Conservation (phyloP, 2,797 vertebrate genomes). For the Eospalax fontanierii region DNA sequence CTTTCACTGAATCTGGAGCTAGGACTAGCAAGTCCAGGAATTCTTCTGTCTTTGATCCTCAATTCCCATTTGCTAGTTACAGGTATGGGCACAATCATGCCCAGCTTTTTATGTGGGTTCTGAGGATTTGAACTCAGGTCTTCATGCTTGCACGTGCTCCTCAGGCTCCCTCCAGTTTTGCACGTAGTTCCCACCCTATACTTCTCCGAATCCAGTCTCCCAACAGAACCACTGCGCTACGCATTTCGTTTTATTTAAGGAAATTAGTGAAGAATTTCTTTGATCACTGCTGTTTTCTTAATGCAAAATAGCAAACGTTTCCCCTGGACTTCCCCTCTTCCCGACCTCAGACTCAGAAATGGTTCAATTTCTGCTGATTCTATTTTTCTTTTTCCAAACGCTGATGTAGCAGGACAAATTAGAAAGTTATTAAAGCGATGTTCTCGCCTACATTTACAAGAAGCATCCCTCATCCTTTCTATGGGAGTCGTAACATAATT, state of each 20-base stretch:
- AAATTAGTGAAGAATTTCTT: slow-evolving; percentile 26
- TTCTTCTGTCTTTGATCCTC: neutral
- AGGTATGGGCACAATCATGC: neutral
- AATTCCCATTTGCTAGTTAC: neutral
- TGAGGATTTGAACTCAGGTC: neutral
- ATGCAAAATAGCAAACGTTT: slow-evolving; percentile 48
- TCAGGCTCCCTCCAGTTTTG: neutral
- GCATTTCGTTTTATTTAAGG: slow-evolving; percentile 3
- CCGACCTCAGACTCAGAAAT: slow-evolving; percentile 14
- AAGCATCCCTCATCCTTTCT: neutral
- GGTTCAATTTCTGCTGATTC: slow-evolving; percentile 28
- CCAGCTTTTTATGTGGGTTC: neutral
- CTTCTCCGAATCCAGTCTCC: slow-evolving; percentile 33
- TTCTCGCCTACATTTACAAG: neutral
- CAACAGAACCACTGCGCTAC: neutral
- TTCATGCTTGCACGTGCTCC: neutral
- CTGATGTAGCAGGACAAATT: slow-evolving; percentile 6
- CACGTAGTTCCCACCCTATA: neutral
- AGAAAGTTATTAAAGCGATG: neutral
- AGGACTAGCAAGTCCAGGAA: neutral
- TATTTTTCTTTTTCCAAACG: slow-evolving; percentile 25
- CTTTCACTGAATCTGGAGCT: neutral
- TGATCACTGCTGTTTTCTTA: slow-evolving; percentile 12
- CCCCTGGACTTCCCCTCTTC: neutral
- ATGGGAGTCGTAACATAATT: neutral